Base-by-base conservation (phyloP, 2,113 vertebrate genomes). In the Leptobrachium leishanense region DNA sequence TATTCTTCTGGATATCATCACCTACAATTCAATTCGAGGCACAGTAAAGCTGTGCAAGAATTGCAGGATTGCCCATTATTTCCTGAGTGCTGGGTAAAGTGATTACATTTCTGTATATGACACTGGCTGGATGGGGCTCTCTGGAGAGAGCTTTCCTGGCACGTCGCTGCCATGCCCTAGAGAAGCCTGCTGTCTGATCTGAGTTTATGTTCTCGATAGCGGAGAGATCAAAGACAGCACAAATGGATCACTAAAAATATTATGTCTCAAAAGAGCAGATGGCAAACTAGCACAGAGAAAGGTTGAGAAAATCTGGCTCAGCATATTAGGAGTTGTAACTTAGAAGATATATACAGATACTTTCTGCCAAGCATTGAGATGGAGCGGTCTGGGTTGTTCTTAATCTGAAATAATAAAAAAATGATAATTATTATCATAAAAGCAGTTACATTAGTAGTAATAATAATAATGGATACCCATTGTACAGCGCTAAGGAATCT, bases 1-100 rank as follows among this genome's bases (percentile, higher is more conserved):
- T 74, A 80, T 80, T 80, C 77, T 80, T 74, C 70, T 65, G 77
- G 77, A 80, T 80, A 80, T 80, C 77, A 80, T 74, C 77, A 81
- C 71, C 78, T 81, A 74, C 63, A 81, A 81, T 74, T 81, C 78
- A 81, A 74, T 74, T 74, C 64, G 55, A 70, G 64, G 71, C 72
- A 68, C 78, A 54, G 78, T 68, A 74, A 81, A 81, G 71, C 72
- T 67, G 71, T 50, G 54, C 43, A 68, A 62, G 64, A 59, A 74
- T 74, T 81, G 78, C 72, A 68, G 64, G 53, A 74, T 81, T 81
- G 78, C 46, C 78, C 78, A 81, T 81, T 81, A 81, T 41, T 68
- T 74, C 64, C 65, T 68, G 71, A 81, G 78, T 74, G 50, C 78
- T 68, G 71, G 74, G 71, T 81, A 81, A 81, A 81, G 78, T 81